phyloP scores from a whole-genome alignment of 2,113 vertebrate species.

The Platysteira castanea region DNA sequence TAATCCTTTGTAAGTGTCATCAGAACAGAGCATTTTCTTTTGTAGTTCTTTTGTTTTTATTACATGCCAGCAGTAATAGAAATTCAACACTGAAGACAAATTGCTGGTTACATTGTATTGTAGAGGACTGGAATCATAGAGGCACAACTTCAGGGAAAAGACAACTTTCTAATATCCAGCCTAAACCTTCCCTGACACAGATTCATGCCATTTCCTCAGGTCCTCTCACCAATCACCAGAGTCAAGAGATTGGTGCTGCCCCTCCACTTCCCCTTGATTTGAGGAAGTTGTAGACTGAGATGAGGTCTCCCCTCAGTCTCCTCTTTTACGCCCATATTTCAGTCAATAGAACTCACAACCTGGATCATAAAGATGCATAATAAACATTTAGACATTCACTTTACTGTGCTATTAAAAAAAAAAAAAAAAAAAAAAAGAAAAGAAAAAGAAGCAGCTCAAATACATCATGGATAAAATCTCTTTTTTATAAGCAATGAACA shows the following conservation, averaged over 20 bases:
- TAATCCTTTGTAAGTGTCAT: neutral
- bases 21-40: neutral
- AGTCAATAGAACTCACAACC: neutral
- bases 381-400: neutral
- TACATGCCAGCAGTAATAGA: neutral
- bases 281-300: neutral
- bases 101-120: neutral
- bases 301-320: neutral
- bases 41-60: neutral
- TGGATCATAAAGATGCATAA: neutral
- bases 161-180: neutral
- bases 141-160: neutral
- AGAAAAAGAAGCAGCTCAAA: neutral
- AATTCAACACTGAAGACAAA: neutral
- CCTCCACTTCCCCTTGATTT: neutral
- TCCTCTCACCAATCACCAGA: neutral
- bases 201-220: neutral
- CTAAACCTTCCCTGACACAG: neutral
- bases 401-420: neutral
- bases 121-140: neutral
- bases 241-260: neutral
- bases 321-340: neutral
- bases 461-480: neutral
- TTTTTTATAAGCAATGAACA: neutral
- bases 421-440: too few species aligned